phyloP scores from a whole-genome alignment of 2,888 invertebrate species.

The Cryptocephalus primarius region DNA sequence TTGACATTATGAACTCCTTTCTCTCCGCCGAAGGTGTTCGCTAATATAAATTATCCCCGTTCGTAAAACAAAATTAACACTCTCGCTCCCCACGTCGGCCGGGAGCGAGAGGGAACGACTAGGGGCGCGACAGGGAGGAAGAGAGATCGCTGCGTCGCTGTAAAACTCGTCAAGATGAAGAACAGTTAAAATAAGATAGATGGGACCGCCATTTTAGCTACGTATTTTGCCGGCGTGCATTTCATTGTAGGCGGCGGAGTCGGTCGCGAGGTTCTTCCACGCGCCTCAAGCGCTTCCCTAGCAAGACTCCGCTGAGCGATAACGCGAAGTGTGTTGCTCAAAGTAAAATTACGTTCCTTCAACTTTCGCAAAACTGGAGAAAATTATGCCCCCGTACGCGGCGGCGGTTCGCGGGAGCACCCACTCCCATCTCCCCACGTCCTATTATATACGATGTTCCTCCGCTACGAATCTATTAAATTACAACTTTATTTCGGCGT shows the following conservation, averaged over 20 bases:
- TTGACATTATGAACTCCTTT: conserved; percentile 37
- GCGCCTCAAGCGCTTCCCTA: conserved; percentile 9
- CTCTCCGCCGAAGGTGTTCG: conserved; percentile 33
- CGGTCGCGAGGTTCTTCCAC: conserved; percentile 12
- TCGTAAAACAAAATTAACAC: conserved; percentile 28
- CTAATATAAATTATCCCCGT: conserved; percentile 36
- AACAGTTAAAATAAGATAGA: conserved; percentile 36
- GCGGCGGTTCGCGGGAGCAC: no score
- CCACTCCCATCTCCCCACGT: no score
- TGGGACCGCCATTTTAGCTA: conserved; percentile 34
- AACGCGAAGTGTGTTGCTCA: conserved; percentile 30
- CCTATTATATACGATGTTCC: no score
- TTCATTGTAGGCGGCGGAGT: conserved; percentile 27
- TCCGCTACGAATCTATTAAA: no score
- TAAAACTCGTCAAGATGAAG: conserved; percentile 26
- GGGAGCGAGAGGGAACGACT: no score
- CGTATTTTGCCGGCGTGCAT: conserved; percentile 34
- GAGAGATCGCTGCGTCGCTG: no score
- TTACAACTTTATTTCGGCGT: no score
- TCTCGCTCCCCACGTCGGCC: neutral
- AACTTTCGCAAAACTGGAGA: conserved; percentile 35
- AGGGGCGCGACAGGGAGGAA: no score
- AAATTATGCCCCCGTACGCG: conserved; percentile 26
- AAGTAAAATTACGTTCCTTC: conserved; percentile 36
- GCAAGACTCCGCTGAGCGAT: conserved; percentile 19